phyloP scores from a whole-genome alignment of 2,113 vertebrate species.

The Cygnus atratus region DNA sequence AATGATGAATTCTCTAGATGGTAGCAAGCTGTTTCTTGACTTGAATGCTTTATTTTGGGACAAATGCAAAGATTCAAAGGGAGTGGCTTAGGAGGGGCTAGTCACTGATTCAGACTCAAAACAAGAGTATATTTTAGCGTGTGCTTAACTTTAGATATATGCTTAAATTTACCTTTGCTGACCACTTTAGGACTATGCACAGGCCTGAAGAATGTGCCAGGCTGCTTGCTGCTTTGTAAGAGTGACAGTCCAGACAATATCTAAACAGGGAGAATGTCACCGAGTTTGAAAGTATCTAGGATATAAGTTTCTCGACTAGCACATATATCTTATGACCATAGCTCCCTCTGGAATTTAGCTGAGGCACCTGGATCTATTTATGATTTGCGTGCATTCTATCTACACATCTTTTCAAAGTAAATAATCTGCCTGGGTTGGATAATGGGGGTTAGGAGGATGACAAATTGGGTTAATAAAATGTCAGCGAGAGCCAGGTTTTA shows the following conservation, averaged over 20 bases:
- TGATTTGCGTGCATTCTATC: constrained; percentile 23
- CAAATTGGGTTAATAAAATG: constrained; percentile 54
- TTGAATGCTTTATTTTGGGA: not conserved
- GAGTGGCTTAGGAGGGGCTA: not conserved
- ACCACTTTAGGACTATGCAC: not conserved
- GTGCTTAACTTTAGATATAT: not conserved
- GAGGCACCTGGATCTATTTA: constrained; percentile 43
- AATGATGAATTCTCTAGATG: not conserved
- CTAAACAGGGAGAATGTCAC: not conserved
- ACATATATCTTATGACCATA: not conserved
- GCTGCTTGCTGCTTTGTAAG: not conserved
- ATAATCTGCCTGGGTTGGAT: constrained; percentile 32
- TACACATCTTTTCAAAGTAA: constrained; percentile 36
- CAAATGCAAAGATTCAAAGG: not conserved
- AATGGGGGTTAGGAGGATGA: constrained; percentile 28
- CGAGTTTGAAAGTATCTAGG: not conserved
- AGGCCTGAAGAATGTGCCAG: not conserved
- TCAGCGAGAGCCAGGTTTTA: constrained; percentile 43
- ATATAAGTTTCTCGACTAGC: not conserved
- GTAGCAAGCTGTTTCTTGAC: not conserved
- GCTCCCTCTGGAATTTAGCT: constrained; percentile 13
- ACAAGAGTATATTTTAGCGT: not conserved
- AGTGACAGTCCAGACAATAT: not conserved
- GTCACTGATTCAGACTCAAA: not conserved
- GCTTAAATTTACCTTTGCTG: not conserved